Percentiles rank a stretch among this genome's conserved stretches.
These are phyloP conservation scores for Hydractinia echinata DNA, from an alignment of 30 jellyfish, hydroid and myxozoan genomes.

Conservation along the genomic window DNA sequence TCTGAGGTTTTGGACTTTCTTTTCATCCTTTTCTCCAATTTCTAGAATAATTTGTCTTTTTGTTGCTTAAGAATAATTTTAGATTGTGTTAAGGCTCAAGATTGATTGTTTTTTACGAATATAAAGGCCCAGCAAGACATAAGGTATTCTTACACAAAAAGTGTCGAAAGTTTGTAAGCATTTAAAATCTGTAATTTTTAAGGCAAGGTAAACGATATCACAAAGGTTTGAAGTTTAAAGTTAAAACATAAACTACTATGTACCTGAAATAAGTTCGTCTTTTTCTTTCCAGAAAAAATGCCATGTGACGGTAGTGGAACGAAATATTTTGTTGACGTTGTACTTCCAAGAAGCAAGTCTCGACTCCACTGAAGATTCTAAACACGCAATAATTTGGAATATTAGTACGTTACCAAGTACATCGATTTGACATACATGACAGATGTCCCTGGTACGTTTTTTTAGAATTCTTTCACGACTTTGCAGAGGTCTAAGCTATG, in stretches of 20 bases:
- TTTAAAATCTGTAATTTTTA: not conserved
- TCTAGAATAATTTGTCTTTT: too few species aligned
- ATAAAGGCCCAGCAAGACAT: not conserved
- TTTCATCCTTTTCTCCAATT: too few species aligned
- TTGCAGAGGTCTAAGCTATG: too few species aligned
- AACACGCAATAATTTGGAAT: not conserved
- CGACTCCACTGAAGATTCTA: conserved; percentile 60
- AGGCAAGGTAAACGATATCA: not conserved
- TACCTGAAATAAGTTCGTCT: conserved; percentile 85
- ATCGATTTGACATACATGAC: too few species aligned
- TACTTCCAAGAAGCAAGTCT: conserved; percentile 63
- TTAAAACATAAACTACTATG: not conserved
- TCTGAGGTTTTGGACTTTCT: too few species aligned
- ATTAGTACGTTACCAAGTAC: too few species aligned
- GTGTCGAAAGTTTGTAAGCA: not conserved
- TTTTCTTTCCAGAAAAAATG: conserved; percentile 67
- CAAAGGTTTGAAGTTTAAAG: not conserved
- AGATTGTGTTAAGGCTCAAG: too few species aligned
- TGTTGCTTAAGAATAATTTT: too few species aligned
- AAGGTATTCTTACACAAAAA: not conserved
- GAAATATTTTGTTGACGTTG: conserved; percentile 3
- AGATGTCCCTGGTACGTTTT: too few species aligned
- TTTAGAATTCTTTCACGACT: too few species aligned
- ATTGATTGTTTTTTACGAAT: too few species aligned
- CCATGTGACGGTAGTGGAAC: conserved; percentile 67